Base-by-base conservation (phyloP, 2,888 invertebrate genomes). In the Sisyra terminalis region DNA sequence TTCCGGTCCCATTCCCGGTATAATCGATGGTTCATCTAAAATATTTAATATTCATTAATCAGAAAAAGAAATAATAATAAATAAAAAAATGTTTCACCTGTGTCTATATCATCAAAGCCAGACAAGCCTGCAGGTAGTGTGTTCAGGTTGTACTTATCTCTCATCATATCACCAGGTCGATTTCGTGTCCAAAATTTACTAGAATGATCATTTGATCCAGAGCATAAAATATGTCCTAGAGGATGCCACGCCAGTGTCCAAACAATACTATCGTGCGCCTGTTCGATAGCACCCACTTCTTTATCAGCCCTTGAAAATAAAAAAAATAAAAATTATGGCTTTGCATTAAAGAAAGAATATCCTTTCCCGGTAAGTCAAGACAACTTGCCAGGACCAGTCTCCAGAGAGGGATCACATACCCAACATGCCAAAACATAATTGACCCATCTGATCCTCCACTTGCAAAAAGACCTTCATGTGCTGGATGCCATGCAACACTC, bases 181-280 rank as follows among this genome's bases (percentile, higher is more conserved):
- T 98, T 98, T 48, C 98, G 70, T 2, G 98, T 96, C 98, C 98
- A 99, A 66, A 99, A 99, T 66, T 98, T 98, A 16, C 82, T 87
- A 17, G 96, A 92, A 56, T 98, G 97, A 65, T 99, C 98, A 65
- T 99, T 99, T n/a, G 97, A 97, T 0, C 97, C 98, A 3, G 97
- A 94, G 56, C 94, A 96, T 29, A 99, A 69, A 53, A 99, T 97
- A 57, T 99, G 98, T 1, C 98, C 98, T 13, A 98, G 67, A 1
- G 98, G 98, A 70, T 99, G 98, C 98, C 98, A 99, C 24, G 94
- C 93, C 57, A 98, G 70, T 10, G 93, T 90, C 98, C 98, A 99
- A 3, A 98, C 94, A 57, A 96, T 94, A 55, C 92, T 93, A 61
- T 99, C 98, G 64, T 99, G 98, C 2, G 98, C 98, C 55, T 93